phyloP scores from a whole-genome alignment of 2,113 vertebrate species.

The Ciconia stormi region DNA sequence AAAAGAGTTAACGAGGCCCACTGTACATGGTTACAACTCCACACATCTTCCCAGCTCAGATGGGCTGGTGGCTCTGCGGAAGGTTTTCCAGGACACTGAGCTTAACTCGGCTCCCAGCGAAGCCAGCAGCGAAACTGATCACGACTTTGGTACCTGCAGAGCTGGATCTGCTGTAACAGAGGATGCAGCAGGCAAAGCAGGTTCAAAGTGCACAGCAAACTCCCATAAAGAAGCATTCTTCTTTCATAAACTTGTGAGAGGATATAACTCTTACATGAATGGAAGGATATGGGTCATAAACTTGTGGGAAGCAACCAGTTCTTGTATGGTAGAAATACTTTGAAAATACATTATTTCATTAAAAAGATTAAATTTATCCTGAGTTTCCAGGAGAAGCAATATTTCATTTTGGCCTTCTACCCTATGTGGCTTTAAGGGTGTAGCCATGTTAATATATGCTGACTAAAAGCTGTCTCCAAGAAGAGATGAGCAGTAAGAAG shows the following conservation, averaged over 20 bases:
- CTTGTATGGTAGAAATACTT: not conserved
- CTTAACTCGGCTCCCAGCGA: not conserved
- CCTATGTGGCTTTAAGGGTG: not conserved
- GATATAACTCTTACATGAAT: not conserved
- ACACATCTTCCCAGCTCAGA: not conserved
- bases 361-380: not conserved
- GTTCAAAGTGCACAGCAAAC: not conserved
- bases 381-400: not conserved
- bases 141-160: rapidly evolving
- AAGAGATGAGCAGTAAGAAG: not conserved
- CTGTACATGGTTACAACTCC: not conserved
- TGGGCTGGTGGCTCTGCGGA: not conserved
- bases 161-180: not conserved
- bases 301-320: not conserved
- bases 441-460: not conserved
- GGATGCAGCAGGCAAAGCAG: not conserved
- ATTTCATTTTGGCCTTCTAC: not conserved
- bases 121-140: not conserved
- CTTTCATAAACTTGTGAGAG: not conserved
- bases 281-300: not conserved
- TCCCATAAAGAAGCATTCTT: not conserved
- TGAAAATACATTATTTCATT: not conserved
- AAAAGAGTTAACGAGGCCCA: not conserved
- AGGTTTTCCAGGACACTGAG: not conserved
- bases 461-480: not conserved